These are phyloP conservation scores for Clanis bilineata DNA, from an alignment of 2,888 invertebrate genomes.

Conservation along the genomic window DNA sequence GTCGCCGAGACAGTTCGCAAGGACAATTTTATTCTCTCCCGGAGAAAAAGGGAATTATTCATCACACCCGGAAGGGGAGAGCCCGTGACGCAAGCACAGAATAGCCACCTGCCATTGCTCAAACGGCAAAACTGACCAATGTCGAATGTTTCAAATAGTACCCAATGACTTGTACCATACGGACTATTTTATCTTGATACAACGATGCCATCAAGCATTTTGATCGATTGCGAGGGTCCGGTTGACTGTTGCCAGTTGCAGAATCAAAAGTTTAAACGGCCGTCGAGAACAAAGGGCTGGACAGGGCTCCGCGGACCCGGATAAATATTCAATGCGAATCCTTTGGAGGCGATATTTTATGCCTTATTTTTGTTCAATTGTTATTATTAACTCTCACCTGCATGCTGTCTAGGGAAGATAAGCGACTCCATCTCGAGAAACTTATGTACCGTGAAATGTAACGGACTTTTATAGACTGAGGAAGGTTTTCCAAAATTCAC, in stretches of 20 bases:
- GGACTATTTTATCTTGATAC: slow-evolving; percentile 33
- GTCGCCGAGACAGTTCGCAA: slow-evolving; percentile 76
- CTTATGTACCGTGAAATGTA: not conserved
- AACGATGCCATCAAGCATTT: slow-evolving; percentile 40
- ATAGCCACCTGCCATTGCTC: slow-evolving; percentile 62
- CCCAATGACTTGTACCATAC: slow-evolving; percentile 30
- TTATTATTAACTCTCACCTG: slow-evolving; percentile 60
- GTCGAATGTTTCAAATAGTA: slow-evolving; percentile 22
- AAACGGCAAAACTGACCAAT: slow-evolving; percentile 45
- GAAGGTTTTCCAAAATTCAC: not conserved
- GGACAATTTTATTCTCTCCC: slow-evolving; percentile 72
- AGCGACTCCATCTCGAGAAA: not conserved
- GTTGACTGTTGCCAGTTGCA: slow-evolving; percentile 80
- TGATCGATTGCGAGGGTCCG: slow-evolving; percentile 72
- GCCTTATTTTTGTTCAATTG: slow-evolving; percentile 68
- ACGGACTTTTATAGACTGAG: not conserved
- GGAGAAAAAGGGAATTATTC: slow-evolving; percentile 81
- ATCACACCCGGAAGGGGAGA: slow-evolving; percentile 83
- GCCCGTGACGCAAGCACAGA: slow-evolving; percentile 79
- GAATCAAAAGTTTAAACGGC: slow-evolving; percentile 82
- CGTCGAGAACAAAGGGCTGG: slow-evolving; percentile 78
- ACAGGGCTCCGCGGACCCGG: slow-evolving; percentile 66
- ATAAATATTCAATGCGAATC: slow-evolving; percentile 82
- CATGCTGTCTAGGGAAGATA: slow-evolving; percentile 41
- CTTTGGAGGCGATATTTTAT: slow-evolving; percentile 80